Evolutionary conservation across 2,888 invertebrate genomes (phyloP).

Genomic region (Phrixothrix hirtus): DNA sequence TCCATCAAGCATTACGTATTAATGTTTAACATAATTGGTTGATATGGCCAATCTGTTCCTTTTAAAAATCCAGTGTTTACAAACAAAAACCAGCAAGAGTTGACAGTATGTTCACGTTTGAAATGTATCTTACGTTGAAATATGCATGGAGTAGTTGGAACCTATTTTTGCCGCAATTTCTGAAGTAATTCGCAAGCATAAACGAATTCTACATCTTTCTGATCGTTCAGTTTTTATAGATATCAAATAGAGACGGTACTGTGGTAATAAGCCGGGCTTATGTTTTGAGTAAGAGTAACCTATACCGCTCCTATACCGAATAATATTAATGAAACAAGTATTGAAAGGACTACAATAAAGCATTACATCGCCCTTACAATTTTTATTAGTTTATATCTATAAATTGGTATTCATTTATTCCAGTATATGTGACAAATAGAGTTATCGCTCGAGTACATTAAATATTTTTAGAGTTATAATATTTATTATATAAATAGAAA

Average conservation of each 20-base stretch:
- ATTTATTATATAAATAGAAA: constrained; percentile 18
- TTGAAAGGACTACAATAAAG: constrained; percentile 23
- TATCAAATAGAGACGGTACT: constrained; percentile 82
- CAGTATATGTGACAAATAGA: constrained; percentile 19
- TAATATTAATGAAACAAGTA: constrained; percentile 32
- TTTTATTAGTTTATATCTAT: constrained; percentile 20
- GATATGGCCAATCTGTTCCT: too few species aligned
- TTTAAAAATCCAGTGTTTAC: too few species aligned
- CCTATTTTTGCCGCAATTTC: constrained; percentile 81
- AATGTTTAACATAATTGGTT: too few species aligned
- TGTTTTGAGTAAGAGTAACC: constrained; percentile 87
- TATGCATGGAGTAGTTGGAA: constrained; percentile 86
- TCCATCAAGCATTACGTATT: too few species aligned
- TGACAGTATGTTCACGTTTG: constrained; percentile 88
- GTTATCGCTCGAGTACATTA: constrained; percentile 23
- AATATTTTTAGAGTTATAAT: constrained; percentile 28
- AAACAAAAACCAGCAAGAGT: too few species aligned
- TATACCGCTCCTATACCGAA: constrained; percentile 73
- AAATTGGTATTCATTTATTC: constrained; percentile 10
- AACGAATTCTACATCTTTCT: constrained; percentile 19
- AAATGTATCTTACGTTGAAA: constrained; percentile 83
- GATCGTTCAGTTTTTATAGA: constrained; percentile 59
- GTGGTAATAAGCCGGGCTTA: constrained; percentile 89
- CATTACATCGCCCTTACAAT: constrained; percentile 26
- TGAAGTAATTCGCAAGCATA: constrained; percentile 86